Conservation (phyloP, 1,140 invertebrate species). For the Eriosoma lanigerum region DNA sequence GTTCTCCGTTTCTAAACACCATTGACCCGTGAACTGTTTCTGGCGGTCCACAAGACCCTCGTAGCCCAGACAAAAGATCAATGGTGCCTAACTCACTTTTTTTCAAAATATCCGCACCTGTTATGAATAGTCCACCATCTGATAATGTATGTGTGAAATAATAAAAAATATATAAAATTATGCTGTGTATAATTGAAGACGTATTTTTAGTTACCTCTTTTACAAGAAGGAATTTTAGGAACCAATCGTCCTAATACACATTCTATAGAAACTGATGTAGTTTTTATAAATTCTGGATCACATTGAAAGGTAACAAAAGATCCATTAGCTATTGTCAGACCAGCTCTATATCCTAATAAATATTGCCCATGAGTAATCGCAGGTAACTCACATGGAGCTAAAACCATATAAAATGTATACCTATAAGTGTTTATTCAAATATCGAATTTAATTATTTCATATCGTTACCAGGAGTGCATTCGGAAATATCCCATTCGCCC, state of each 20-base stretch:
- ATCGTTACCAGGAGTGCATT: conserved; percentile 73
- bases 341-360: conserved; percentile 72
- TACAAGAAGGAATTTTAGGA: conserved; percentile 64
- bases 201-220: conserved; percentile 54
- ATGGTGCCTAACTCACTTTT: conserved; percentile 66
- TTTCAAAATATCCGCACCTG: conserved; percentile 68
- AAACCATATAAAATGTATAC: neutral
- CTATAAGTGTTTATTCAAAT: no score
- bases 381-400: conserved; percentile 72
- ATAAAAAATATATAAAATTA: neutral
- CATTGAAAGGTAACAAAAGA: conserved; percentile 70
- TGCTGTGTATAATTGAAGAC: no score
- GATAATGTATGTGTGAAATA: neutral
- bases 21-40: conserved; percentile 68
- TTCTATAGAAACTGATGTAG: conserved; percentile 61
- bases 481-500: conserved; percentile 78
- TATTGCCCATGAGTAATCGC: conserved; percentile 72
- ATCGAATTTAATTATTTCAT: neutral
- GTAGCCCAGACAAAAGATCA: conserved; percentile 58
- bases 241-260: conserved; percentile 71
- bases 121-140: conserved; percentile 58
- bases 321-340: conserved; percentile 76
- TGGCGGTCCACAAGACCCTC: conserved; percentile 65
- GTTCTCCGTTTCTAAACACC: conserved; percentile 66
- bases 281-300: conserved; percentile 65